A percentile compares a stretch with the other conserved stretches of the same genome.
Evolutionary conservation across 2,113 vertebrate genomes (phyloP).

Genomic region (Todiramphus saurophagus): DNA sequence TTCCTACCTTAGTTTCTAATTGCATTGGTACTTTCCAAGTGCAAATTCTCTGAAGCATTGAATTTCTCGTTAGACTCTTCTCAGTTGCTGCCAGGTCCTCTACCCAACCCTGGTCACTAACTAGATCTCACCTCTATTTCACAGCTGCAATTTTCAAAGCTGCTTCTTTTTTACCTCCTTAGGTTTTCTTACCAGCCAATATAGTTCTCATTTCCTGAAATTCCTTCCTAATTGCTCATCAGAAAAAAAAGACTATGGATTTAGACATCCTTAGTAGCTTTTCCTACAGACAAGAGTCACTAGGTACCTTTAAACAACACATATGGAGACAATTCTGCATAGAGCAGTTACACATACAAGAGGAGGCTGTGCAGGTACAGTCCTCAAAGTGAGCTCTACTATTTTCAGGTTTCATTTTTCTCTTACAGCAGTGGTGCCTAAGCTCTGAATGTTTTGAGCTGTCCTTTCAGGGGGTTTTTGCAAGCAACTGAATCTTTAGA

Average conservation of each 20-base stretch:
- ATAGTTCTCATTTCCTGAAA: neutral
- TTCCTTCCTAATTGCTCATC: neutral
- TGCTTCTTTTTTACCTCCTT: neutral
- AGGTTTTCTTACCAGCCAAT: constrained; percentile 11
- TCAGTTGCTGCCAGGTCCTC: neutral
- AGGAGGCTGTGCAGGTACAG: neutral
- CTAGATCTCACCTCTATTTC: neutral
- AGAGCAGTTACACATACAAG: neutral
- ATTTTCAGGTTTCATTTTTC: neutral
- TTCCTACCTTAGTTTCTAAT: neutral
- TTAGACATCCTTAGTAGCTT: neutral
- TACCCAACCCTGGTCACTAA: neutral
- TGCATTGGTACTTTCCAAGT: neutral
- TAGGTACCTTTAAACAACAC: neutral
- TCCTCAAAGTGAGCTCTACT: neutral
- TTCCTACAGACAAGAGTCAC: constrained; percentile 9
- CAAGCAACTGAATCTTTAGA: neutral
- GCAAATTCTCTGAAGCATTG: neutral
- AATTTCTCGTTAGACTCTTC: neutral
- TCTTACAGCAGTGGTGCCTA: neutral
- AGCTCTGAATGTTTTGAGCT: neutral
- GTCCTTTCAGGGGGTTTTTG: neutral
- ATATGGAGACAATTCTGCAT: neutral
- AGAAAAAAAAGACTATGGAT: neutral
- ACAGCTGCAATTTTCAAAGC: neutral